A percentile compares a stretch with the other conserved stretches of the same genome.
Conservation (phyloP, 1,140 invertebrate species). For the Drosophila melanogaster region Release_6_plus_ISO1_MT NT_037436.4:90501-91000, state of each 20-base stretch:
- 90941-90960: slow-evolving; percentile 16
- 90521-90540: slow-evolving; percentile 34
- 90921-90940: slow-evolving; percentile 70
- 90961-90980: slow-evolving; percentile 9
- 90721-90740: slow-evolving; percentile 40
- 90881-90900: slow-evolving; percentile 49
- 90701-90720: slow-evolving; percentile 23
- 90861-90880: slow-evolving; percentile 34
- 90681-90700: background rate
- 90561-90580: slow-evolving; percentile 18
- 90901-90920: slow-evolving; percentile 9
- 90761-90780: slow-evolving; percentile 69
- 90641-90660: too few species aligned
- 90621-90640: too few species aligned
- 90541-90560: slow-evolving; percentile 24
- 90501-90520: slow-evolving; percentile 42
- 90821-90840: slow-evolving; percentile 32
- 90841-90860: slow-evolving; percentile 9
- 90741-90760: slow-evolving; percentile 64
- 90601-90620: too few species aligned
- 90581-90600: background rate
- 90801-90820: slow-evolving; percentile 14
- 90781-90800: slow-evolving; percentile 1
- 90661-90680: too few species aligned
- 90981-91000: slow-evolving; percentile 69